Evolutionary conservation across 2,113 vertebrate species (phyloP), one percentile per base, ranked within the genome.

Genomic region (Chiloscyllium plagiosum): DNA sequence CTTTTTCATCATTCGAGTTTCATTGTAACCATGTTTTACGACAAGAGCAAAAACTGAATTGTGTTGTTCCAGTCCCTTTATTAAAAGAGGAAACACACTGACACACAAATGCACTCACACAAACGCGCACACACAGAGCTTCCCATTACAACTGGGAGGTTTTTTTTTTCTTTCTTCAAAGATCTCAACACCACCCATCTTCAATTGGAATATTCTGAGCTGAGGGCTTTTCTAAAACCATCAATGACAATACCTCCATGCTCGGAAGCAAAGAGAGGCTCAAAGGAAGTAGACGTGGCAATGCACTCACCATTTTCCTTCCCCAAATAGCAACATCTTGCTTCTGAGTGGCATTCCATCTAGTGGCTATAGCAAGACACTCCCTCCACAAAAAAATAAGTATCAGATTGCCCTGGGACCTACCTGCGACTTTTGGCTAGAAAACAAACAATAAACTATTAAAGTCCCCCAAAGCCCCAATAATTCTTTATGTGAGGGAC

Each of bases 91-190:
- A 95, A 47, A 72, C 69, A 72, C 68, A 95, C 94, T 29, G 68
- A 95, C 94, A 95, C 94, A 70, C 69, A 95, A 70, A 95, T 69
- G 26, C 68, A 95, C 93, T 95, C 93, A 95, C 69, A 95, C 94
- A 72, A 50, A 95, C 47, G 37, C 94, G 47, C 94, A 95, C 93
- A 95, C 94, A 70, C 94, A 29, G 68, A 70, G 66, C 94, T 72
- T 72, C 89, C 89, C 89, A 93, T 93, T 93, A 93, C 61, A 93
- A 93, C 89, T 93, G 89, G 89, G 89, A 93, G 85, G n/a, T 93
- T 93, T 66, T n/a, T 66, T n/a, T 90, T 93, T 52, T 37, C n/a
- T 65, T 93, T 61, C 89, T 68, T 68, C 61, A 93, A 66, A 37
- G 89, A 93, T 93, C 61, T 93, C 89, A 66, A 93, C 56, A 68